Evolutionary conservation across 2,797 vertebrate genomes (phyloP).

Genomic region (Geranospiza caerulescens): DNA sequence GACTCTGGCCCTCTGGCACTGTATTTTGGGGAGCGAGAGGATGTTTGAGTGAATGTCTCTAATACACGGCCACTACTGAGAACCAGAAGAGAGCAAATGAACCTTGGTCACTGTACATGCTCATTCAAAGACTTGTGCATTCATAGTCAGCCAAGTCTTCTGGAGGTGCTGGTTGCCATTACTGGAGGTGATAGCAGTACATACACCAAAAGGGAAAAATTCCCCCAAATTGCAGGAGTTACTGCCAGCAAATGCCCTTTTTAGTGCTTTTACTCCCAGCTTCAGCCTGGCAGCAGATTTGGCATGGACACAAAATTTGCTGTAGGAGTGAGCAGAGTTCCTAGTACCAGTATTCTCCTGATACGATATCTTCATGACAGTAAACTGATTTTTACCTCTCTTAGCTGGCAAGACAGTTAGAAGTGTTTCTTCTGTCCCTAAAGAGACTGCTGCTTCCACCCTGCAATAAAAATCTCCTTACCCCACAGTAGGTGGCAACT

Average conservation of each 20-base stretch:
- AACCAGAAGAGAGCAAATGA: not conserved
- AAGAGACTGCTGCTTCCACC: not conserved
- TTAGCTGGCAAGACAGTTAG: not conserved
- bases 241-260: not conserved
- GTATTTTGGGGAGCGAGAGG: not conserved
- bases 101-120: not conserved
- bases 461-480: not conserved
- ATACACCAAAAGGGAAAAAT: not conserved
- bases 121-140: not conserved
- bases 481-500: not conserved
- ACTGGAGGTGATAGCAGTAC: not conserved
- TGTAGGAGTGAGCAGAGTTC: not conserved
- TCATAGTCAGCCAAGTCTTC: not conserved
- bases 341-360: not conserved
- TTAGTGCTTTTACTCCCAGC: not conserved
- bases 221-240: not conserved
- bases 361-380: not conserved
- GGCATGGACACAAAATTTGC: not conserved
- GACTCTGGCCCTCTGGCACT: not conserved
- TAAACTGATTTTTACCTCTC: not conserved
- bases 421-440: not conserved
- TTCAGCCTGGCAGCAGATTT: not conserved
- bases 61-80: not conserved
- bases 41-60: accelerated
- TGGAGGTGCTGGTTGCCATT: not conserved